Conservation (phyloP, 2,888 invertebrate genomes). For the Disparrhopalites patrizii region DNA sequence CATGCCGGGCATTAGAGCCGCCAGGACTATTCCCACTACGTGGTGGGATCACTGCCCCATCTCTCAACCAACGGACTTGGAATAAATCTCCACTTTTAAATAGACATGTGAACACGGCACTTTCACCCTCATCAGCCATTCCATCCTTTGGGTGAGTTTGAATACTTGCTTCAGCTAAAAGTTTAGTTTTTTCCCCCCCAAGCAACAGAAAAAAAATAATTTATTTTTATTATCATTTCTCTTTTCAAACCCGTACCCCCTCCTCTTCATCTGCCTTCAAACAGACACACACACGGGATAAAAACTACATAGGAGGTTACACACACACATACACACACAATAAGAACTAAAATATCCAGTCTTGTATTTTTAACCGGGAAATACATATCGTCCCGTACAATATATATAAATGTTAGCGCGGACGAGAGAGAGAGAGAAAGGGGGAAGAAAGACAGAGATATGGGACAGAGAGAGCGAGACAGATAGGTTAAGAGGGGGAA, state of each 20-base stretch:
- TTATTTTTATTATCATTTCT: constrained; percentile 30
- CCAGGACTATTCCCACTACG: constrained; percentile 43
- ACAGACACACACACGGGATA: not conserved
- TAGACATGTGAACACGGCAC: constrained; percentile 62
- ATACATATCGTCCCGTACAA: not conserved
- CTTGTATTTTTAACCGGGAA: not conserved
- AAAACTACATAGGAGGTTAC: not conserved
- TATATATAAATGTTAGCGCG: not conserved
- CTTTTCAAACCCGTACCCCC: constrained; percentile 9
- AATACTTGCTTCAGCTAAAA: constrained; percentile 60
- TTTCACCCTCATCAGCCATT: constrained; percentile 63
- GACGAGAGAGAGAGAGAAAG: not conserved
- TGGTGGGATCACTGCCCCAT: constrained; percentile 58
- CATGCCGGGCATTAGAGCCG: too few species aligned
- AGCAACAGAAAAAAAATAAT: constrained; percentile 28
- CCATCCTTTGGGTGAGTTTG: constrained; percentile 58
- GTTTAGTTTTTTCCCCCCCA: too few species aligned
- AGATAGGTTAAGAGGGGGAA: too few species aligned
- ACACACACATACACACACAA: not conserved
- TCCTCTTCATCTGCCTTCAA: constrained; percentile 12
- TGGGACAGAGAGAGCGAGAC: too few species aligned
- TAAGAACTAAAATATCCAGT: not conserved
- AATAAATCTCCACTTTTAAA: constrained; percentile 55
- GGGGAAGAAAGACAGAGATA: too few species aligned
- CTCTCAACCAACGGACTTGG: constrained; percentile 65